Base-by-base conservation (phyloP, 2,113 vertebrate species). In the Ornithorhynchus anatinus region DNA sequence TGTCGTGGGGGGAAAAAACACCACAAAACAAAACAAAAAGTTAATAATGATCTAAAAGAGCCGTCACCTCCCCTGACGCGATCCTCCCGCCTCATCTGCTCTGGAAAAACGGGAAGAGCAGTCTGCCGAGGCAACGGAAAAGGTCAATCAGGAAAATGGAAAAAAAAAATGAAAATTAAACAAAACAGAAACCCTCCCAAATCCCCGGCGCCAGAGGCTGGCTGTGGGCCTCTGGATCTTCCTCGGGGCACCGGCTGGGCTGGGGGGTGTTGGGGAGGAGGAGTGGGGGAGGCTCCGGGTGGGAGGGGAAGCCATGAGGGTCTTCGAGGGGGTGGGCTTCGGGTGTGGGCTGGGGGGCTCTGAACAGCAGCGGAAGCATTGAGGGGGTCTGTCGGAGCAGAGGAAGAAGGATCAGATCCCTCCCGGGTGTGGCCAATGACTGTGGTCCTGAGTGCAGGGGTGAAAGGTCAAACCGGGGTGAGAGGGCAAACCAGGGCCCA, bases 341-440 rank as follows among this genome's bases (percentile, higher is more conserved):
- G 79, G 83, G 60, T 84, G 80, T 54, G 84, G 81, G 77, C 80
- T 81, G 63, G n/a, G n/a, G n/a, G n/a, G n/a, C n/a, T n/a, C n/a
- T n/a, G n/a, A n/a, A n/a, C n/a, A n/a, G n/a, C n/a, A n/a, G n/a
- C n/a, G n/a, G n/a, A n/a, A n/a, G n/a, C n/a, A n/a, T n/a, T n/a
- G n/a, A n/a, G n/a, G n/a, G n/a, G n/a, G n/a, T n/a, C n/a, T n/a
- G n/a, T n/a, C n/a, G n/a, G n/a, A n/a, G n/a, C n/a, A n/a, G n/a
- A n/a, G n/a, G n/a, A n/a, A n/a, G n/a, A n/a, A n/a, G n/a, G n/a
- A n/a, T n/a, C n/a, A n/a, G n/a, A n/a, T n/a, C n/a, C n/a, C n/a
- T n/a, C n/a, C n/a, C n/a, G n/a, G n/a, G n/a, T n/a, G n/a, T n/a
- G n/a, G n/a, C n/a, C n/a, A n/a, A n/a, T n/a, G n/a, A n/a, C n/a